Evolutionary conservation across 2,888 invertebrate species (phyloP).

Genomic region (Catocala nupta): DNA sequence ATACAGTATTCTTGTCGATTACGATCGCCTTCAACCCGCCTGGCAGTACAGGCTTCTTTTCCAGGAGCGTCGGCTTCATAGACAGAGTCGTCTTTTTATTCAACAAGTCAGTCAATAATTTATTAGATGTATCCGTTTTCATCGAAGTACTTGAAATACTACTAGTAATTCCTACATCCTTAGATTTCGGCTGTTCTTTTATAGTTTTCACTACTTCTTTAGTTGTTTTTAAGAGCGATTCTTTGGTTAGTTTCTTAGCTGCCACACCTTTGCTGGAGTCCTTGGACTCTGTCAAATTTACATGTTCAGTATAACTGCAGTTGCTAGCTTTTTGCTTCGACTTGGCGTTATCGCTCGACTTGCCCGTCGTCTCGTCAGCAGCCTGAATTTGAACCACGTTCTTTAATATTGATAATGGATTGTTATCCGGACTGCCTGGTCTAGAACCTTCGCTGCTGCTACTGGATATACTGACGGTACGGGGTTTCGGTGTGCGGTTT

Average conservation of each 20-base stretch:
- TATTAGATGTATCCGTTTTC: background rate
- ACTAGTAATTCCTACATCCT: constrained; percentile 1
- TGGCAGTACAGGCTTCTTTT: too few species aligned
- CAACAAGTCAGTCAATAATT: background rate
- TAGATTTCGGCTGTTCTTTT: background rate
- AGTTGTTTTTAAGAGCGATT: background rate
- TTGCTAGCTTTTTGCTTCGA: constrained; percentile 3
- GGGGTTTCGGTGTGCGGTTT: constrained; percentile 2
- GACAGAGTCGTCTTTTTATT: background rate
- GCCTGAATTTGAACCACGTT: constrained; percentile 76
- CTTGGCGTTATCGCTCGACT: background rate
- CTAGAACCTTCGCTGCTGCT: constrained; percentile 49
- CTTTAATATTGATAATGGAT: constrained; percentile 68
- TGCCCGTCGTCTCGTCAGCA: constrained; percentile 31
- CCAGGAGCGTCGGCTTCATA: background rate
- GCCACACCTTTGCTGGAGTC: background rate
- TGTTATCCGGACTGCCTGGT: constrained; percentile 46
- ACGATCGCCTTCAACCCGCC: constrained; percentile 7
- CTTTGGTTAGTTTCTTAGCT: background rate
- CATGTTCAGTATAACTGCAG: constrained; percentile 15
- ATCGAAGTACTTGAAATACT: background rate
- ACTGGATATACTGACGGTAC: constrained; percentile 29
- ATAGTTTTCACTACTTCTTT: background rate
- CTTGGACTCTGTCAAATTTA: constrained; percentile 23
- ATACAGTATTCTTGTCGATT: background rate